Percentiles rank a stretch among this genome's conserved stretches.
phyloP scores from a whole-genome alignment of 2,888 invertebrate species.

The Drosophila lutescens region DNA sequence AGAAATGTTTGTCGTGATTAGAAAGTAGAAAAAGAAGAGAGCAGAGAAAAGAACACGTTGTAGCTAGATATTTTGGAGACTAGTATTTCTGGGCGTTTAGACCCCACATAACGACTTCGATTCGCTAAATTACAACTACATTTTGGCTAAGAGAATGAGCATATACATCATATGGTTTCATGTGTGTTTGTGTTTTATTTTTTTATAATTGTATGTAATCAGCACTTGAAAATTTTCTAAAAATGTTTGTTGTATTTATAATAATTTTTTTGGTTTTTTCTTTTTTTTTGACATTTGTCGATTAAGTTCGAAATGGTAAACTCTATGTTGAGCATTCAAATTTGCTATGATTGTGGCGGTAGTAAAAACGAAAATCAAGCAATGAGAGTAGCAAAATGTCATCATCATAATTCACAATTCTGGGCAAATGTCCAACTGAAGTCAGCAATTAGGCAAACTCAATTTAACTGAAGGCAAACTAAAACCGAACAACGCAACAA shows the following conservation, averaged over 20 bases:
- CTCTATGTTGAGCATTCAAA: conserved; percentile 77
- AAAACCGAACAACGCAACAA: conserved; percentile 39
- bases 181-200: conserved; percentile 34
- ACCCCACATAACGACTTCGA: conserved; percentile 29
- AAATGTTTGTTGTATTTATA: conserved; percentile 55
- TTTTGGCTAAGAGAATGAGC: conserved; percentile 68
- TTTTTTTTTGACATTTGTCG: conserved; percentile 38
- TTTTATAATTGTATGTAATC: conserved; percentile 59
- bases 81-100: conserved; percentile 44
- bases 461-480: conserved; percentile 38
- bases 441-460: conserved; percentile 45
- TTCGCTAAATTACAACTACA: conserved; percentile 67
- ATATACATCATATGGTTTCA: conserved; percentile 53
- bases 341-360: conserved; percentile 63
- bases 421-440: conserved; percentile 39
- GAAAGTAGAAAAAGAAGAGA: conserved; percentile 76
- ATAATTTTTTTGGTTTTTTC: conserved; percentile 14
- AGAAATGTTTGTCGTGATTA: conserved; percentile 39
- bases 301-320: conserved; percentile 64
- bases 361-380: conserved; percentile 38
- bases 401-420: conserved; percentile 42
- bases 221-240: conserved; percentile 78
- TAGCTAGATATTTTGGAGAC: conserved; percentile 54
- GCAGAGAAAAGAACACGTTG: conserved; percentile 80
- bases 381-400: conserved; percentile 41